These are phyloP conservation scores for Porites lobata DNA, from an alignment of 92 coral and sea anemone species.

Conservation along the genomic window DNA sequence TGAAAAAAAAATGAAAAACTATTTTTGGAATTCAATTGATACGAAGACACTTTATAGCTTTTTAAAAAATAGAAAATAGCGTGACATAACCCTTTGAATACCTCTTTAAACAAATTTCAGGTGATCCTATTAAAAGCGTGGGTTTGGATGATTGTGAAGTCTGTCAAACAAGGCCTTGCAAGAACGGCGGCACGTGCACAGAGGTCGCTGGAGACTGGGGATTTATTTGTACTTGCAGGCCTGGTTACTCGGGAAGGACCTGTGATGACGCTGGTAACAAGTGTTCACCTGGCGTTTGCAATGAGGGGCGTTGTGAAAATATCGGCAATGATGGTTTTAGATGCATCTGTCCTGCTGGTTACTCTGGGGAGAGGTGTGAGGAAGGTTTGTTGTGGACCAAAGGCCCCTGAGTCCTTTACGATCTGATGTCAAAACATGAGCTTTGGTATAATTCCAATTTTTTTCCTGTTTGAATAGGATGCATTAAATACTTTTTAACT, in stretches of 20 bases:
- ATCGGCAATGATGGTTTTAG: conserved; percentile 68
- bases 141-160: conserved; percentile 86
- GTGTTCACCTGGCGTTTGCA: conserved; percentile 83
- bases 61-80: too few relatives aligned
- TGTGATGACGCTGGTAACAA: conserved; percentile 71
- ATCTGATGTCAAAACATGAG: too few relatives aligned
- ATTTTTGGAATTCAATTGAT: too few relatives aligned
- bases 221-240: conserved; percentile 80
- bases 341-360: conserved; percentile 87
- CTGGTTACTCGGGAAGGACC: conserved; percentile 79
- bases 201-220: conserved; percentile 72
- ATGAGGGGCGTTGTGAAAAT: conserved; percentile 87
- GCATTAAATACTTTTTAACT: too few relatives aligned
- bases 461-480: too few relatives aligned
- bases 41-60: too few relatives aligned
- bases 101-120: conserved; percentile 1
- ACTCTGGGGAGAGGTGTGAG: conserved; percentile 83
- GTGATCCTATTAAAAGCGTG: conserved; percentile 68
- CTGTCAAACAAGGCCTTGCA: conserved; percentile 81
- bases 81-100: too few relatives aligned
- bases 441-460: too few relatives aligned
- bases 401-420: too few relatives aligned
- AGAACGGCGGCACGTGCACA: conserved; percentile 79
- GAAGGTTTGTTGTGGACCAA: conserved; percentile 61
- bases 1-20: too few relatives aligned